Evolutionary conservation across 2,888 invertebrate genomes (phyloP).

Genomic region (Drosophila testacea): DNA sequence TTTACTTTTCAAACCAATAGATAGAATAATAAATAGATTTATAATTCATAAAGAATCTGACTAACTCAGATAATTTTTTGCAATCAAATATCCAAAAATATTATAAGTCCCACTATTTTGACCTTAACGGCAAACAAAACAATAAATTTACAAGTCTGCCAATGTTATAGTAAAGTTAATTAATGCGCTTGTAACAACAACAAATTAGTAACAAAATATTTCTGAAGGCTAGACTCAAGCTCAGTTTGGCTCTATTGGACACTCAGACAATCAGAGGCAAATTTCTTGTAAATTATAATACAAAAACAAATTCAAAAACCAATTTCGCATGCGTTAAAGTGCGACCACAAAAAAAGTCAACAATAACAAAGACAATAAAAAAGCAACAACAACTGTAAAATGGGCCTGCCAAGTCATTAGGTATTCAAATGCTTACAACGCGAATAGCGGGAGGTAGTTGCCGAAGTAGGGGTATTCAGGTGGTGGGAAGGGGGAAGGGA

Average conservation of each 20-base stretch:
- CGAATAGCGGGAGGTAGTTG: constrained; percentile 38
- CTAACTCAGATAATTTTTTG: no score
- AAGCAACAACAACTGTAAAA: constrained; percentile 43
- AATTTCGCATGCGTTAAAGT: constrained; percentile 66
- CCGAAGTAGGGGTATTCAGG: neutral
- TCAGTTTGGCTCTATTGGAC: constrained; percentile 4
- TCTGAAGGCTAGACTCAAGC: constrained; percentile 35
- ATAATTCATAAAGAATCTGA: no score
- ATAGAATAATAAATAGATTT: no score
- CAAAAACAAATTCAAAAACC: constrained; percentile 60
- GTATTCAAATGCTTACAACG: constrained; percentile 76
- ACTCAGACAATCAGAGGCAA: constrained; percentile 20
- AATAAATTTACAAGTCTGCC: constrained; percentile 19
- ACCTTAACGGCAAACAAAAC: neutral
- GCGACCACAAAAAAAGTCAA: constrained; percentile 15
- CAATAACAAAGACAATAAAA: constrained; percentile 17
- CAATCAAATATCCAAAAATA: no score
- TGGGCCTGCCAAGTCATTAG: constrained; percentile 54
- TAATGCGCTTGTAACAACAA: constrained; percentile 51
- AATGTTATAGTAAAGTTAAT: constrained; percentile 38
- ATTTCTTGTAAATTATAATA: constrained; percentile 58
- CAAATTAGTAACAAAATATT: constrained; percentile 29
- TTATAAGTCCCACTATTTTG: neutral
- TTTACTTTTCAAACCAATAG: no score
- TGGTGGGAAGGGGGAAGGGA: constrained; percentile 10